Evolutionary conservation across 2,113 vertebrate species (phyloP).

Genomic region (Triplophysa tibetana): DNA sequence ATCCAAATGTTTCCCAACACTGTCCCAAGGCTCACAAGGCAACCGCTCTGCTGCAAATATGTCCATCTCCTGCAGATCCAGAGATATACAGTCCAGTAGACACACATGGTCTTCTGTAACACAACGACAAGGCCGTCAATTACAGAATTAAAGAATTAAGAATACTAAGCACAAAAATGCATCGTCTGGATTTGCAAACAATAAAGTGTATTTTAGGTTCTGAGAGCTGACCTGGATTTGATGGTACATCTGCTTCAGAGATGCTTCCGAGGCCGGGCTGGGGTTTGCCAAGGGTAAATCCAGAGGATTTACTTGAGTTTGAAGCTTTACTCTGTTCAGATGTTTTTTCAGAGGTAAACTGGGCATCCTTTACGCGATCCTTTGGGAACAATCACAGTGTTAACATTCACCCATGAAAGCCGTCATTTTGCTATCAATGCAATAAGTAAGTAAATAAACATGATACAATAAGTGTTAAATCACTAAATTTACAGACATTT

Average conservation of each 20-base stretch:
- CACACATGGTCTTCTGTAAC: constrained; percentile 83
- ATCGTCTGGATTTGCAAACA: too few relatives aligned
- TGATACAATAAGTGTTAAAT: too few relatives aligned
- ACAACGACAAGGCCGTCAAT: neutral
- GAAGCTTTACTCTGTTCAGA: constrained; percentile 49
- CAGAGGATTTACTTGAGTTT: constrained; percentile 57
- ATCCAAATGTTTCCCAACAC: constrained; percentile 59
- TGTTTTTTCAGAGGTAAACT: constrained; percentile 64
- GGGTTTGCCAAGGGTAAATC: constrained; percentile 62
- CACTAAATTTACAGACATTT: too few relatives aligned
- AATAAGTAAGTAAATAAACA: too few relatives aligned
- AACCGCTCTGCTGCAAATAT: constrained; percentile 88
- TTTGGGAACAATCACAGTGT: constrained; percentile 52
- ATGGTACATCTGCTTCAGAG: constrained; percentile 41
- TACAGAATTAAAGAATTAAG: neutral
- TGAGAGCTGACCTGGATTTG: constrained; percentile 72
- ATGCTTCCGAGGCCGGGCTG: constrained; percentile 51
- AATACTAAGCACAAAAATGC: neutral
- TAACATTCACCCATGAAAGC: neutral
- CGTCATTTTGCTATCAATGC: neutral
- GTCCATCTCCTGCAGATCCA: constrained; percentile 96
- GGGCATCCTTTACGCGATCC: constrained; percentile 75
- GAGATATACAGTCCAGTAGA: constrained; percentile 90
- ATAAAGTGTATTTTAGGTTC: neutral
- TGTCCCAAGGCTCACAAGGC: constrained; percentile 67